Evolutionary conservation across 2,113 vertebrate genomes (phyloP), one percentile per base, ranked within the genome.

Genomic region (Dolichallabes microphthalmus): DNA sequence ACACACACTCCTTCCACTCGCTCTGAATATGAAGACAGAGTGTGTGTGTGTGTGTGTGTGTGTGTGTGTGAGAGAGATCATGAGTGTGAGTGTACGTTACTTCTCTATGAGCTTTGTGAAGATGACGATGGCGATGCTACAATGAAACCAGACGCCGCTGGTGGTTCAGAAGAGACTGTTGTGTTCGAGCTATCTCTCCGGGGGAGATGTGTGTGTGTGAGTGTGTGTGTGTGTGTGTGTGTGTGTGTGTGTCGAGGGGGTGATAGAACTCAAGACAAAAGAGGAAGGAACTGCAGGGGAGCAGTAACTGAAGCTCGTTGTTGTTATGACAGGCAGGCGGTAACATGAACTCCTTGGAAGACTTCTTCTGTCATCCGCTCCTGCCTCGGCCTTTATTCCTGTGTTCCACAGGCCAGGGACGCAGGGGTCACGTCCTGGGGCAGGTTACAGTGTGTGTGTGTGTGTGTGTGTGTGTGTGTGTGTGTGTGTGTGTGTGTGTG

Each of bases 281-380:
- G 96, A 95, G 96, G 95, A 96, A 97, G 96, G 96, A 97, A 96
- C 95, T 92, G 93, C 94, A 4, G 17, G 94, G 93, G 95, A 96
- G 96, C 80, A 86, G 85, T 78, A 97, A 98, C 96, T 95, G 94
- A 96, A 96, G 93, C 95, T 95, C 94, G 96, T 96, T 96, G 94
- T 96, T 96, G 96, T 96, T 94, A 94, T 96, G 94, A 92, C 88
- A 88, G 92, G 88, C 91, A 82, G 84, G 27, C 66, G 84, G 97
- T 97, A 98, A 98, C 83, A 95, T 97, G 97, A 98, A 97, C 97
- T 97, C 94, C 97, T 98, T 97, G 95, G 96, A 98, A 98, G 97
- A 98, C 97, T 96, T 96, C 96, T 93, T 91, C 93, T 94, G 94
- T 94, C 94, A 94, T 93, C 93, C 93, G 74, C 71, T 90, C 89